Evolutionary conservation across 2,888 invertebrate species (phyloP).

Genomic region (Ephialtes manifestator): DNA sequence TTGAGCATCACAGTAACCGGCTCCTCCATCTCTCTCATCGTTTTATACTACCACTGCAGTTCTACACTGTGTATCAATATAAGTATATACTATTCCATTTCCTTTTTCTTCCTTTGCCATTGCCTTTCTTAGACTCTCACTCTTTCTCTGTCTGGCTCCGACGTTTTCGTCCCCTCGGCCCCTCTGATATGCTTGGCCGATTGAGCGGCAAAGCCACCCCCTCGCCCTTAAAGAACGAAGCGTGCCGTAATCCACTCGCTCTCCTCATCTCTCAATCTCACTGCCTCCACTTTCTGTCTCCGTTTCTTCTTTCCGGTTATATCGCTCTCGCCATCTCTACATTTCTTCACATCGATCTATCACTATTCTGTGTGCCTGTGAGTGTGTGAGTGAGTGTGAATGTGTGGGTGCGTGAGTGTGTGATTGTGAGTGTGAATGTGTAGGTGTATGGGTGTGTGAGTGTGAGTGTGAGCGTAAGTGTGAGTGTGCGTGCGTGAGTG

Average conservation of each 20-base stretch:
- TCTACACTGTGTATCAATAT: not conserved
- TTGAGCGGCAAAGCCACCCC: slow-evolving; percentile 35
- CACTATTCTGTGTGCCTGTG: not conserved
- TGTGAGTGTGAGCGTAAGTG: no score
- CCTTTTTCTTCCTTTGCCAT: slow-evolving; percentile 7
- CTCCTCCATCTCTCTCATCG: slow-evolving; percentile 22
- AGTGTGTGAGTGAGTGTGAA: no score
- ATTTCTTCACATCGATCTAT: slow-evolving; percentile 52
- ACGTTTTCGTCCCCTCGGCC: slow-evolving; percentile 63
- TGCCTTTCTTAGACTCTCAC: slow-evolving; percentile 22
- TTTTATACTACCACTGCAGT: slow-evolving; percentile 8
- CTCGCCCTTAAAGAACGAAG: slow-evolving; percentile 4
- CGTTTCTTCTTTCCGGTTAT: slow-evolving; percentile 13
- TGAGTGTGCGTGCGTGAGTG: no score
- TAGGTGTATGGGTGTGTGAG: no score
- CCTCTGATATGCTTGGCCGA: slow-evolving; percentile 60
- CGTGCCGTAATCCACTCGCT: slow-evolving; percentile 42
- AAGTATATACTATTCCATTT: not conserved
- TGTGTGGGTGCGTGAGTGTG: no score
- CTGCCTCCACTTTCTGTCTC: not conserved
- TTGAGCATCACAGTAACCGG: slow-evolving; percentile 10
- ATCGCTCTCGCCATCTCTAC: slow-evolving; percentile 16
- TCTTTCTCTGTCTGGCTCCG: slow-evolving; percentile 53
- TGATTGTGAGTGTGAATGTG: no score
- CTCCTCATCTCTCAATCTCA: slow-evolving; percentile 22